phyloP scores from a whole-genome alignment of 2,113 vertebrate species.

The Lipophrys pholis region DNA sequence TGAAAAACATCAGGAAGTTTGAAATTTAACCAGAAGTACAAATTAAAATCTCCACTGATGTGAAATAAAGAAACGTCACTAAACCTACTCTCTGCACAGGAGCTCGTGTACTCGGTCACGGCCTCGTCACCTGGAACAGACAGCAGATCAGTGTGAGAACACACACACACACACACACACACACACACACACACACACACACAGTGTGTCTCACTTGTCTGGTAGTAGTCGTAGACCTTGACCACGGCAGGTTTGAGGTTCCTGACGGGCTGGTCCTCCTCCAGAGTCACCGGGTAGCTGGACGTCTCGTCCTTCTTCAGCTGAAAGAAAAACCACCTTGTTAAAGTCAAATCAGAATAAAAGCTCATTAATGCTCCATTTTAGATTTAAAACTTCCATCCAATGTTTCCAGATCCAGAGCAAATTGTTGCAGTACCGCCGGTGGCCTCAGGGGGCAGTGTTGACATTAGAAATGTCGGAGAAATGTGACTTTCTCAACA shows the following conservation, averaged over 20 bases:
- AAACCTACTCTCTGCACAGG: slow-evolving; percentile 75
- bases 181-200: neutral
- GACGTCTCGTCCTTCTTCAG: slow-evolving; percentile 49
- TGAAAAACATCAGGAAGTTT: no score
- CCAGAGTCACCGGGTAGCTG: slow-evolving; percentile 73
- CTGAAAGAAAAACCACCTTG: no score
- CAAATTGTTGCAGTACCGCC: no score
- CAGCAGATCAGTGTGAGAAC: neutral
- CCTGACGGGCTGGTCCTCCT: slow-evolving; percentile 77
- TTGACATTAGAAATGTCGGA: no score
- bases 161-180: neutral
- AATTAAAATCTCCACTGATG: no score
- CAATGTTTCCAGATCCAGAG: no score
- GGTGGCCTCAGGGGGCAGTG: no score
- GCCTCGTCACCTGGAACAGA: slow-evolving; percentile 72
- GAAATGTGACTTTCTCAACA: no score
- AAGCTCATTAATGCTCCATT: neutral
- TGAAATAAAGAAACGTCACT: no score
- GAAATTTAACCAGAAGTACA: no score
- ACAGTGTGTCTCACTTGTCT: slow-evolving; percentile 80
- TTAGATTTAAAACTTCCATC: neutral
- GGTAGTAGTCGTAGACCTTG: slow-evolving; percentile 90
- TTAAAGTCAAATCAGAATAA: no score
- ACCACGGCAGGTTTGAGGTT: slow-evolving; percentile 87
- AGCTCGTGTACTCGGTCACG: slow-evolving; percentile 71